Base-by-base conservation (phyloP, 2,797 vertebrate genomes). In the Paguma larvata region DNA sequence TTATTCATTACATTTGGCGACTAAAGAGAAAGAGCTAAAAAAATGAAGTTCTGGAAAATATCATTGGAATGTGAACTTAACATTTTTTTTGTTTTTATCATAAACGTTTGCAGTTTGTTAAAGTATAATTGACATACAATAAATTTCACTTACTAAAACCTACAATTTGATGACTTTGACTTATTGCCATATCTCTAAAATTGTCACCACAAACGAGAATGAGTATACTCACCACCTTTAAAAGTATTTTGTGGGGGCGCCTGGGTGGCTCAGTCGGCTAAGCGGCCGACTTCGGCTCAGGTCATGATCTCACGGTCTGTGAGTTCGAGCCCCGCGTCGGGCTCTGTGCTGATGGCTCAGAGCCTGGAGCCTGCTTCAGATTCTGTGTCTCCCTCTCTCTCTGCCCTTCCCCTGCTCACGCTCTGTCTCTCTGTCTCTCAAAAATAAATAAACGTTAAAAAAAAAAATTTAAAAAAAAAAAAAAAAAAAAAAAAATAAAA, bases 41-140 rank as follows among this genome's bases (percentile, higher is more conserved):
- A 94, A 97, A 75, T 38, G 62, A 87, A 75, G 41, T 86, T 94
- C 51, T 89, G 8, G 32, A 83, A 96, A 96, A 85, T 70, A 75
- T 38, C 83, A 94, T 18, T 90, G 15, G 16, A 21, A 53, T 48
- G 27, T 44, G 14, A 93, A 79, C 79, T 87, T 30, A 92, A 92
- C 84, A 32, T 0, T 27, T 73, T 70, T 95, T 13, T 15, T 86
- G 11, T 63, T 25, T 67, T 56, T 91, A 48, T 25, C 15, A 32
- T 34, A 86, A 30, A 14, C 2, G 75, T 75, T 94, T 86, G 18
- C 2, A 94, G 14, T 82, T 92, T 95, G 73, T 83, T 95, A 32
- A 82, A 44, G 18, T 92, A 27, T 75, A 86, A 87, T 15, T 83
- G 48, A 15, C 27, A 59, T 85, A 79, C 3, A 85, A 25, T 77